Conservation (phyloP, 2,797 vertebrate species). For the Champsocephalus gunnari region DNA sequence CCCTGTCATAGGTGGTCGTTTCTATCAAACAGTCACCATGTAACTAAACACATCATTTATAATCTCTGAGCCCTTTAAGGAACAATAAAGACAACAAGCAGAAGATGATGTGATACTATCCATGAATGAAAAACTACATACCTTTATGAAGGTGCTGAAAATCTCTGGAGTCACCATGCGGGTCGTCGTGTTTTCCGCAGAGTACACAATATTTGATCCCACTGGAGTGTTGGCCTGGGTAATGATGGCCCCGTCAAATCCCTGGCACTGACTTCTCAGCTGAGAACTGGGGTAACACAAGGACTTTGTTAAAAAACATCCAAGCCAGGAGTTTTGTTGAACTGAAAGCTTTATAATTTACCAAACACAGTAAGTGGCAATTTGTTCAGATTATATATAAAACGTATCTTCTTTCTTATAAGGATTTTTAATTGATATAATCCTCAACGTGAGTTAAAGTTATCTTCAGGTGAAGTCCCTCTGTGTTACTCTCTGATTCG, state of each 20-base stretch:
- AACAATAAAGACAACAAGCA: too few relatives aligned
- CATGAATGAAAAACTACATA: slow-evolving; percentile 47
- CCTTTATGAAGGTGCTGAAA: slow-evolving; percentile 90
- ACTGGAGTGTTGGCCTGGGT: slow-evolving; percentile 90
- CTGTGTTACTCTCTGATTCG: background rate
- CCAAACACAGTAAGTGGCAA: background rate
- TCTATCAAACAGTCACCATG: too few relatives aligned
- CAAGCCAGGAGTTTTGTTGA: background rate
- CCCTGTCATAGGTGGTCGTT: too few relatives aligned
- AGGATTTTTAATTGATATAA: background rate
- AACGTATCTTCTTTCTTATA: background rate
- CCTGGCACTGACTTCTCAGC: slow-evolving; percentile 86
- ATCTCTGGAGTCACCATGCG: slow-evolving; percentile 85
- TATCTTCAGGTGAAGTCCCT: too few relatives aligned
- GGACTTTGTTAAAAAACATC: background rate
- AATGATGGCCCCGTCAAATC: slow-evolving; percentile 87
- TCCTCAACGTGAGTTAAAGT: background rate
- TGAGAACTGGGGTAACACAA: slow-evolving; percentile 79
- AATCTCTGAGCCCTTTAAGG: too few relatives aligned
- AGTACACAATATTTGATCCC: slow-evolving; percentile 88
- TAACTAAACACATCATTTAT: too few relatives aligned
- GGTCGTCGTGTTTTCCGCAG: slow-evolving; percentile 86
- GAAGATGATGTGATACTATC: background rate
- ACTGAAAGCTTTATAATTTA: background rate
- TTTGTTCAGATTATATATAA: background rate